Evolutionary conservation across 92 coral and sea anemone genomes (phyloP).

Genomic region (Zoanthus solanderi): DNA sequence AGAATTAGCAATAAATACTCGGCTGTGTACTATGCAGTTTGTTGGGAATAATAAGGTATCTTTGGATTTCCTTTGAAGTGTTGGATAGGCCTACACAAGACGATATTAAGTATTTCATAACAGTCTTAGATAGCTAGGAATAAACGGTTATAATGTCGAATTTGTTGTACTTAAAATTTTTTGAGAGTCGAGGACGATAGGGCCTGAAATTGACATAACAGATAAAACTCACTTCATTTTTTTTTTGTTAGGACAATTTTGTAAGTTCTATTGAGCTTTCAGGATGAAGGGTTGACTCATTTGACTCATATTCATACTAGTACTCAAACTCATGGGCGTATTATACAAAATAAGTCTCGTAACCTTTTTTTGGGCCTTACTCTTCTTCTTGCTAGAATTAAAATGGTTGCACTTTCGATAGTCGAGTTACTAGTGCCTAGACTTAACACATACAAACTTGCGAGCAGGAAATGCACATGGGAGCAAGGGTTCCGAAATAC

Average conservation of each 20-base stretch:
- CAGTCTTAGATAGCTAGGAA: not conserved
- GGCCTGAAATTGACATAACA: not conserved
- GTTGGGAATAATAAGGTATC: conserved; percentile 37
- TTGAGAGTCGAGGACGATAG: not conserved
- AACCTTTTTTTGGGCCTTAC: not conserved
- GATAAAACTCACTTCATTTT: not conserved
- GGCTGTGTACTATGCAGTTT: conserved; percentile 10
- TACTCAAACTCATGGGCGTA: not conserved
- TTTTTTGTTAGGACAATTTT: not conserved
- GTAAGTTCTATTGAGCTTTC: not conserved
- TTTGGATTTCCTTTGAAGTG: conserved; percentile 33
- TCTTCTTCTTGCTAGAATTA: not conserved
- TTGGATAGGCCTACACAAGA: conserved; percentile 41
- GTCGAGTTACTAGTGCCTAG: not conserved
- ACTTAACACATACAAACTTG: not conserved
- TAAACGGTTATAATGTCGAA: not conserved
- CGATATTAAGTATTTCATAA: not conserved
- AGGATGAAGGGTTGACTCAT: not conserved
- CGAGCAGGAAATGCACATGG: not conserved
- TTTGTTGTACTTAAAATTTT: not conserved
- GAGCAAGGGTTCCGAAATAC: conserved; percentile 7
- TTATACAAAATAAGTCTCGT: conserved; percentile 5
- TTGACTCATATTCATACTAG: not conserved
- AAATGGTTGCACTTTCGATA: not conserved
- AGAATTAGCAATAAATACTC: conserved; percentile 12